These are phyloP conservation scores for Troides aeacus DNA, from an alignment of 2,888 invertebrate species.

Conservation along the genomic window DNA sequence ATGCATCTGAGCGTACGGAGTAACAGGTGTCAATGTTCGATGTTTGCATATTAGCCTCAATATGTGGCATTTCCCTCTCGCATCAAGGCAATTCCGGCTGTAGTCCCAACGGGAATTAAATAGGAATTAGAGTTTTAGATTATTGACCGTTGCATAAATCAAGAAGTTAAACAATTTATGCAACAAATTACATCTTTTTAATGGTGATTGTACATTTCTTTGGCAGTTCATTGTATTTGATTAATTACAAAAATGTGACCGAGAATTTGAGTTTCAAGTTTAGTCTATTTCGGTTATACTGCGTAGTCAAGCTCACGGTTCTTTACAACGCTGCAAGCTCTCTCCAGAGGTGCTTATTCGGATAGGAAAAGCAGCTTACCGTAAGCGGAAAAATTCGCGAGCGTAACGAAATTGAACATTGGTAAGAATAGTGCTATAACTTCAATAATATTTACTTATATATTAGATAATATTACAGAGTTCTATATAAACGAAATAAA, in stretches of 20 bases:
- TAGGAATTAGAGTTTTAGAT: no score
- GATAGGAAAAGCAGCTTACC: slow-evolving; percentile 18
- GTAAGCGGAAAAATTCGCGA: slow-evolving; percentile 16
- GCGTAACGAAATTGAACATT: slow-evolving; percentile 14
- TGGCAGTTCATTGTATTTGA: not conserved
- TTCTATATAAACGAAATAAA: not conserved
- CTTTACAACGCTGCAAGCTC: slow-evolving; percentile 15
- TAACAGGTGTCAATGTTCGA: slow-evolving; percentile 61
- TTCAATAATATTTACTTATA: not conserved
- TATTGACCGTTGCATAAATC: no score
- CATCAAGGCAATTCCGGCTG: slow-evolving; percentile 13
- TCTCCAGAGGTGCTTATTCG: slow-evolving; percentile 17
- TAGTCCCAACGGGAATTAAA: not conserved
- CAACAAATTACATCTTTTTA: no score
- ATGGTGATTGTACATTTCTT: no score
- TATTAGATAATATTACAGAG: not conserved
- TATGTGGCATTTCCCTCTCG: slow-evolving; percentile 17
- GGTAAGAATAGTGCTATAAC: not conserved
- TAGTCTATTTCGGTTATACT: slow-evolving; percentile 6
- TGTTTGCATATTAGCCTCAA: slow-evolving; percentile 29
- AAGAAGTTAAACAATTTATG: no score
- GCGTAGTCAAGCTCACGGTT: slow-evolving; percentile 12
- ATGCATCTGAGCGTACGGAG: slow-evolving; percentile 46
- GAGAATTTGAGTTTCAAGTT: slow-evolving; percentile 4
- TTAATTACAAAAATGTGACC: not conserved